Conservation (phyloP, 2,113 vertebrate genomes). For the Chaetodon auriga region DNA sequence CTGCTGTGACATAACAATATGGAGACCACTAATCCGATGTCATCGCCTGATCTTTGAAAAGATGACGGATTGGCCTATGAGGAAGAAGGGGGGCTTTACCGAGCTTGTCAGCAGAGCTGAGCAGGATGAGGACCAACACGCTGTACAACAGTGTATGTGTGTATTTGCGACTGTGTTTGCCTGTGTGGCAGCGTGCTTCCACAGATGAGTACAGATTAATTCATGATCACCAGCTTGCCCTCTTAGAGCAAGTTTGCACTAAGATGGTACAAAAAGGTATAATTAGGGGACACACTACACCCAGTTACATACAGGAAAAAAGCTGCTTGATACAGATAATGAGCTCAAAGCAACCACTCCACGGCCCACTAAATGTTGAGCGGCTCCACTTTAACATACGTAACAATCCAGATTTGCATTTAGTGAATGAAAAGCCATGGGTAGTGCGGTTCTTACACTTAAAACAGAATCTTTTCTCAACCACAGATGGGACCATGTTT, state of each 20-base stretch:
- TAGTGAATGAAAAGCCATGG: neutral
- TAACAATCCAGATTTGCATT: conserved; percentile 8
- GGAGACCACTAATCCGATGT: conserved; percentile 21
- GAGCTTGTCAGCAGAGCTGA: conserved; percentile 21
- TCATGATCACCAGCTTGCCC: neutral
- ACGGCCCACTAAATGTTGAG: conserved; percentile 1
- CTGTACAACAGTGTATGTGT: neutral
- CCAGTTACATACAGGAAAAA: conserved; percentile 2
- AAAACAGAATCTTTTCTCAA: neutral
- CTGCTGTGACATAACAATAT: conserved; percentile 14
- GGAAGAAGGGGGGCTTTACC: conserved; percentile 28
- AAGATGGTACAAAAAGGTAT: conserved; percentile 14
- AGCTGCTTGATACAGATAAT: conserved; percentile 24
- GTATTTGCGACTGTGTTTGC: neutral
- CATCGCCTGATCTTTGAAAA: conserved; percentile 28
- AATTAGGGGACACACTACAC: conserved; percentile 22
- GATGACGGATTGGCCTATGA: conserved; percentile 29
- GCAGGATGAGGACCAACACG: neutral
- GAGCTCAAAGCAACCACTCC: neutral
- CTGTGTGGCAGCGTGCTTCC: neutral
- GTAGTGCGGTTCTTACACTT: neutral
- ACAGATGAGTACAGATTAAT: conserved; percentile 8
- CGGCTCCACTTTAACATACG: conserved; percentile 18
- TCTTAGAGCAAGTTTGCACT: neutral
- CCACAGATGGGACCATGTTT: neutral